Base-by-base conservation (phyloP, 2,797 vertebrate species). In the Microctenopoma lineatum region DNA sequence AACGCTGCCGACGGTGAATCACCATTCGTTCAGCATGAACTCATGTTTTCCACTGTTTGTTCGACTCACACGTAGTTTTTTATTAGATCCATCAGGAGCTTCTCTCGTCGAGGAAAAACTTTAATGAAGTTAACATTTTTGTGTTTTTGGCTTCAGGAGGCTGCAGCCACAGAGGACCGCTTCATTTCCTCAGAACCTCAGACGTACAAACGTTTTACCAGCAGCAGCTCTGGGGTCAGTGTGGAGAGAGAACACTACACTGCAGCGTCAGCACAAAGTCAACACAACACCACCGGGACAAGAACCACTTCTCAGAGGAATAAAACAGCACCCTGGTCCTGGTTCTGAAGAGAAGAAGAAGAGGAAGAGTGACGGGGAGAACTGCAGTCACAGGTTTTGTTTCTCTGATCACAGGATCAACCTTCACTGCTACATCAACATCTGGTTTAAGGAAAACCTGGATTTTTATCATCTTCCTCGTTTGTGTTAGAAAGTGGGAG, bases 71-170 rank as follows among this genome's bases (percentile, higher is more conserved):
- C 41, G 34, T n/a, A 48, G 51, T 25, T 29, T 73, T 75, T 77
- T 34, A 77, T 77, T 74, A 25, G 67, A 67, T 58, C 69, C 75
- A 71, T 71, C 75, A 68, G 79, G 50, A 21, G 21, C 21, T 21
- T 21, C 21, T 21, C 21, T 21, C 74, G 67, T 41, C 41, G 46
- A 69, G 60, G 27, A 18, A 76, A 62, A 76, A 62, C 59, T 38
- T 18, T 72, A 75, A 78, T 69, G 68, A 72, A 57, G 67, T 78
- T 58, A 72, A 74, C 64, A 62, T 68, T 52, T 68, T 14, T 39
- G 56, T 32, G 38, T 59, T 48, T 65, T 50, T 70, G 57, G 42
- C 42, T 46, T 16, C 14, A 4, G 48, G 73, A 47, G 16, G 8
- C 11, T 7, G 18, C 34, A 2, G 58, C 44, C 63, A 58, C 70